Evolutionary conservation across 2,888 invertebrate species (phyloP).

Genomic region (Leptodirus hochenwartii): DNA sequence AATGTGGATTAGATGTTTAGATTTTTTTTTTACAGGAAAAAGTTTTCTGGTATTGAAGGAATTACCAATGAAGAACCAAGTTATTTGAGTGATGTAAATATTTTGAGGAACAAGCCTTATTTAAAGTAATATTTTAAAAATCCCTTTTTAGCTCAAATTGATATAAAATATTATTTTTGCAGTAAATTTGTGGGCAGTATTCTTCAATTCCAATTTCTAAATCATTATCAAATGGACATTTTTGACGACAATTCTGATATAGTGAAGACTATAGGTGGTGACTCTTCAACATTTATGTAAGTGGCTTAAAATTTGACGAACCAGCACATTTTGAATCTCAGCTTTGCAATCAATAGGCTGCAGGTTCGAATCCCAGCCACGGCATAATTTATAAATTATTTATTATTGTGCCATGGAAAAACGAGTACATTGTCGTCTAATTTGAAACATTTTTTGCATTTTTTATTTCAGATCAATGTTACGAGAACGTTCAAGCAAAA

Average conservation of each 20-base stretch:
- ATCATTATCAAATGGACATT: conserved; percentile 18
- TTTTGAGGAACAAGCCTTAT: conserved; percentile 35
- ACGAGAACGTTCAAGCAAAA: conserved; percentile 25
- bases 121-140: conserved; percentile 27
- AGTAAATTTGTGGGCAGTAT: conserved; percentile 37
- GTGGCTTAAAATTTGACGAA: no score
- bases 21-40: conserved; percentile 14
- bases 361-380: background rate
- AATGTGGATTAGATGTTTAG: conserved; percentile 5
- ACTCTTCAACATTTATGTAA: no score
- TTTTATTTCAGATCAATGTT: conserved; percentile 14
- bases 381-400: no score
- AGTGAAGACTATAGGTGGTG: conserved; percentile 12
- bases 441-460: no score
- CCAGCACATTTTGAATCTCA: conserved; percentile 16
- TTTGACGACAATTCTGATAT: conserved; percentile 12
- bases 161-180: conserved; percentile 19
- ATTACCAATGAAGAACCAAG: conserved; percentile 30
- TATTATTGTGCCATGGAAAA: no score
- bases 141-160: background rate
- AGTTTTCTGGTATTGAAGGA: conserved; percentile 23
- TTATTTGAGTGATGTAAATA: conserved; percentile 31
- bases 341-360: background rate
- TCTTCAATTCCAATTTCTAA: conserved; percentile 37
- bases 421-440: no score